phyloP scores from a whole-genome alignment of 2,113 vertebrate species.

The Pollachius pollachius region DNA sequence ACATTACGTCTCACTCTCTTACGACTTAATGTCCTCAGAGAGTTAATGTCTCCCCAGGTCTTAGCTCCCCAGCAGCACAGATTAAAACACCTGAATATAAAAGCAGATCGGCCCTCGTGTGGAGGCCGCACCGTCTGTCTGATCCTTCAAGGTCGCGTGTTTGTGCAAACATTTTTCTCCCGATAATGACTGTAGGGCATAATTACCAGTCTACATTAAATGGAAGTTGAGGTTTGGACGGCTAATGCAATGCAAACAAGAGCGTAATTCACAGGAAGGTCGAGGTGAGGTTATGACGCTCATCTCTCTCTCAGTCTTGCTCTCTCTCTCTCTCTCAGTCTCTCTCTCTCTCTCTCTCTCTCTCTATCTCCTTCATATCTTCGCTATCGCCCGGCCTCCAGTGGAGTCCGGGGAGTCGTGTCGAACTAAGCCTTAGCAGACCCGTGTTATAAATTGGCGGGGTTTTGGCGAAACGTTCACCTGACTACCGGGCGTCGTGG shows the following conservation, averaged over 20 bases:
- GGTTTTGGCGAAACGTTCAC: conserved; percentile 42
- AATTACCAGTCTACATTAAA: conserved; percentile 54
- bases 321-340: no score
- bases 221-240: conserved; percentile 42
- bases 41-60: conserved; percentile 43
- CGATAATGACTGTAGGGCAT: conserved; percentile 52
- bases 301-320: conserved; percentile 33
- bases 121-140: conserved; percentile 47
- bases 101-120: conserved; percentile 36
- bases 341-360: neutral
- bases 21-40: conserved; percentile 37
- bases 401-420: conserved; percentile 43
- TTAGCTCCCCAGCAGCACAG: conserved; percentile 52
- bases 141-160: conserved; percentile 38
- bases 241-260: conserved; percentile 52
- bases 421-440: conserved; percentile 50
- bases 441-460: conserved; percentile 44
- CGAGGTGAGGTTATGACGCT: conserved; percentile 28
- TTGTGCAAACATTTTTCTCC: conserved; percentile 37
- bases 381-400: conserved; percentile 32
- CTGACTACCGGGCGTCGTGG: conserved; percentile 27
- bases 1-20: conserved; percentile 42
- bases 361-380: conserved; percentile 7
- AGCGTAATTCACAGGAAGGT: conserved; percentile 40
- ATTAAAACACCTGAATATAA: conserved; percentile 47